A percentile compares a stretch with the other conserved stretches of the same genome.
Evolutionary conservation across 2,113 vertebrate species (phyloP).

Genomic region (Muscicapa adusta): DNA sequence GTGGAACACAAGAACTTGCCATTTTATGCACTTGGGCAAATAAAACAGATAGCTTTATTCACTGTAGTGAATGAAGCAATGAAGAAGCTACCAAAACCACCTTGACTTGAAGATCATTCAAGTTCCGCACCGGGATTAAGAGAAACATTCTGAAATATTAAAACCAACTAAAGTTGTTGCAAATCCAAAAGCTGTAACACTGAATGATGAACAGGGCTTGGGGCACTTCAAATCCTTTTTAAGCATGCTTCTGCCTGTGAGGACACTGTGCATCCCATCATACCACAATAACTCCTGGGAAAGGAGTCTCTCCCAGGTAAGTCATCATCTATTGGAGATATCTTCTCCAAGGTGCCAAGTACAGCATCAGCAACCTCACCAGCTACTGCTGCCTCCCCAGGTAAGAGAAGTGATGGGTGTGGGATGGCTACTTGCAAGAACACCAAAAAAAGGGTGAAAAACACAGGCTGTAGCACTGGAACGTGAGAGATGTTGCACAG

Average conservation of each 20-base stretch:
- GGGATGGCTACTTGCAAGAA: background rate
- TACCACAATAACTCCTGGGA: background rate
- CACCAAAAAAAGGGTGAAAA: background rate
- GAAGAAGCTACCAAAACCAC: background rate
- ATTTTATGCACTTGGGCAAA: background rate
- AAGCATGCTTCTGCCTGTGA: background rate
- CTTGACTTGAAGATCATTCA: background rate
- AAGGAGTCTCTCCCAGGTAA: background rate
- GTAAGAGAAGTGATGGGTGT: background rate
- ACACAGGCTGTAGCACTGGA: background rate
- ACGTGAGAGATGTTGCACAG: background rate
- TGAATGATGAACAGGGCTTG: background rate
- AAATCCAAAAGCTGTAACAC: background rate
- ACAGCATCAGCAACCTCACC: accelerated
- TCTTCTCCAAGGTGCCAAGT: background rate
- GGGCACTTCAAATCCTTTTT: background rate
- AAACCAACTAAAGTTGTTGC: background rate
- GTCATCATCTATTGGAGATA: background rate
- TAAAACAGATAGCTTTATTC: background rate
- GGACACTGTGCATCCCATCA: background rate
- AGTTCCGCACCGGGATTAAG: background rate
- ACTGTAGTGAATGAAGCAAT: background rate
- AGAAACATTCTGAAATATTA: background rate
- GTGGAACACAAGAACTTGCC: background rate
- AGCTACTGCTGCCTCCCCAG: background rate